Base-by-base conservation (phyloP, 2,113 vertebrate genomes). In the Aplodontia rufa region DNA sequence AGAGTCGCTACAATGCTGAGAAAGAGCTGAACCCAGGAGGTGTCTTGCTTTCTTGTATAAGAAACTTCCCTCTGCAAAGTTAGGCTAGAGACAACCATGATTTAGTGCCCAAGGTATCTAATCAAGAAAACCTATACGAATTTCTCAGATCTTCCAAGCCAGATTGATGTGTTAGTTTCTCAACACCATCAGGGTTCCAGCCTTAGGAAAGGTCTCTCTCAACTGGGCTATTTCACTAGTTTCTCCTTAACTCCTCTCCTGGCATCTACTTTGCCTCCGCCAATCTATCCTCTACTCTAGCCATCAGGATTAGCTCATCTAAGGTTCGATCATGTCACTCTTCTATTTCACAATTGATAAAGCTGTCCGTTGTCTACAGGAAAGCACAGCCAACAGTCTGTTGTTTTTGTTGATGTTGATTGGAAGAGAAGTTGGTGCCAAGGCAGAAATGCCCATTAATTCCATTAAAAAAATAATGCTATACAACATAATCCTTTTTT, bases 61-160 rank as follows among this genome's bases (percentile, higher is more conserved):
- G 60, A 90, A 69, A 87, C 49, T 78, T 74, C 82, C 20, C 11
- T 96, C 90, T 94, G 32, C 66, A 91, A 93, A 96, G 64, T 30
- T 75, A 66, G 42, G 16, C 51, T 81, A 26, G 45, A 74, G 47
- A 91, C 6, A 88, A 26, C 1, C 32, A 75, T 51, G 53, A 4
- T 45, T 74, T 80, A 35, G 12, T 53, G 28, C 0, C 58, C 30
- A 75, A 4, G 8, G 28, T 83, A 49, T 79, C 62, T 24, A 83
- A 51, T 9, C 28, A 90, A 87, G 53, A 74, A 90, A 92, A 64
- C 28, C 16, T 58, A 79, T 13, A 81, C 1, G 47, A 58, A 66
- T 95, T 28, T 71, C 45, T 76, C n/a, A 82, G 60, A 86, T 92
- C 82, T 58, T 49, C 60, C 45, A 17, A 93, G n/a, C 14, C 47